Evolutionary conservation across 2,113 vertebrate species (phyloP).

Genomic region (Calyptommatus sinebrachiatus): DNA sequence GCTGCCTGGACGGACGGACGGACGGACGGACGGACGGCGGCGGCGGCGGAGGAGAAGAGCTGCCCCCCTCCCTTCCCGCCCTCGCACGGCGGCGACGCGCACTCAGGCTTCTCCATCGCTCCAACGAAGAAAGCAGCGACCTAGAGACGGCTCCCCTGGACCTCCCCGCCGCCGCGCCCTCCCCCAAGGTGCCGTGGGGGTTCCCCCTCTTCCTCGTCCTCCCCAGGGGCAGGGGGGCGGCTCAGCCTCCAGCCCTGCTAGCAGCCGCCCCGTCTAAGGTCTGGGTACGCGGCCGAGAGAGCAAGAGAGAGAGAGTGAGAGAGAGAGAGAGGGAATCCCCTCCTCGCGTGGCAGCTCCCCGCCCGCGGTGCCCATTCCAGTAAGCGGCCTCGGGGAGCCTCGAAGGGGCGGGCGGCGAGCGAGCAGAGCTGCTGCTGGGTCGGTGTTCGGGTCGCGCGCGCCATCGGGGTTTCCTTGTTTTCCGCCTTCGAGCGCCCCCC

Average conservation of each 20-base stretch:
- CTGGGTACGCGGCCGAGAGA: conserved; percentile 36
- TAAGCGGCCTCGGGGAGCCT: background rate
- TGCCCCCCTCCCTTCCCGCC: too few relatives aligned
- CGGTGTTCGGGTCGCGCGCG: too few relatives aligned
- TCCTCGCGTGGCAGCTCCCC: background rate
- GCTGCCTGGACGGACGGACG: conserved; percentile 73
- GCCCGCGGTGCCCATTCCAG: fast-evolving
- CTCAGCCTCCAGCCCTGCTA: conserved; percentile 7
- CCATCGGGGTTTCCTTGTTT: too few relatives aligned
- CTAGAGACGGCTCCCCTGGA: background rate
- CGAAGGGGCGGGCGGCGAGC: background rate
- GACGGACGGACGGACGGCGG: too few relatives aligned
- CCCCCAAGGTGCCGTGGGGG: conserved; percentile 56
- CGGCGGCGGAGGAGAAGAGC: too few relatives aligned
- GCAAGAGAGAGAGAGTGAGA: conserved; percentile 1
- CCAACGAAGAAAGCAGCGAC: background rate
- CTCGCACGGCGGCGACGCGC: background rate
- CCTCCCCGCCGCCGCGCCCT: conserved; percentile 5
- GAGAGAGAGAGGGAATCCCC: conserved; percentile 10
- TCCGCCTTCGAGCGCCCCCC: too few relatives aligned
- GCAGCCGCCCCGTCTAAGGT: conserved; percentile 29
- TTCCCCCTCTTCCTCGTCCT: conserved; percentile 34
- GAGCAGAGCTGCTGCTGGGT: too few relatives aligned
- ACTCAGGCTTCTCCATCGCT: conserved; percentile 18
- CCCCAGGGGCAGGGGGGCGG: conserved; percentile 1